Base-by-base conservation (phyloP, 2,113 vertebrate species). In the Lathamus discolor region DNA sequence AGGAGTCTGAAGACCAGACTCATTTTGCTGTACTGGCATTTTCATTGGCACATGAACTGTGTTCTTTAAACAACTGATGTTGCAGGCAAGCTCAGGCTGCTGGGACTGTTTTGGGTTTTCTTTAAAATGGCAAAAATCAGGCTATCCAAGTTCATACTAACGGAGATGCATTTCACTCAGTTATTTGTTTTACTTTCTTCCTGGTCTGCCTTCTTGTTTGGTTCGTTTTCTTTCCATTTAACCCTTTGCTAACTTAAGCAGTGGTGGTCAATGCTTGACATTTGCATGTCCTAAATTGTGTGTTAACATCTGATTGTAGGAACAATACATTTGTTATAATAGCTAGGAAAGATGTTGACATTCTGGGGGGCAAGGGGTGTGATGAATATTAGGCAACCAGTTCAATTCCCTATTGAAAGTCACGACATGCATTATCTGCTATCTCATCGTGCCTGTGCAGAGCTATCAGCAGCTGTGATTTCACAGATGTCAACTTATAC, bases 381-480 rank as follows among this genome's bases (percentile, higher is more conserved):
- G 54, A 35, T 78, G 39, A 82, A 77, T 84, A 73, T 89, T 2
- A 66, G 70, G 62, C 73, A 84, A 62, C 52, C 27, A 7, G 5
- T 62, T 92, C 41, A 64, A 57, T 59, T 84, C 35, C 31, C 25
- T 54, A 2, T 33, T 82, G 90, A 63, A 33, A 84, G 88, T 43
- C 57, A n/a, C 0, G 0, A 78, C 2, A 13, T 79, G 66, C 8
- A 0, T 64, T 84, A 92, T 85, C 96, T 85, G 77, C 76, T 64
- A 55, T 79, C 76, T 79, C 73, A 35, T 27, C 0, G 0, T 83
- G 83, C 73, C 83, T 44, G n/a, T 66, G 81, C 28, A 44, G 62
- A 75, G 68, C 80, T 72, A 81, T 81, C 92, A 83, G 14, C 90
- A 85, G 89, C 74, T 91, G 77, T 83, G 89, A 72, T 78, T 86